phyloP scores from a whole-genome alignment of 2,113 vertebrate species.

The Hassar affinis region DNA sequence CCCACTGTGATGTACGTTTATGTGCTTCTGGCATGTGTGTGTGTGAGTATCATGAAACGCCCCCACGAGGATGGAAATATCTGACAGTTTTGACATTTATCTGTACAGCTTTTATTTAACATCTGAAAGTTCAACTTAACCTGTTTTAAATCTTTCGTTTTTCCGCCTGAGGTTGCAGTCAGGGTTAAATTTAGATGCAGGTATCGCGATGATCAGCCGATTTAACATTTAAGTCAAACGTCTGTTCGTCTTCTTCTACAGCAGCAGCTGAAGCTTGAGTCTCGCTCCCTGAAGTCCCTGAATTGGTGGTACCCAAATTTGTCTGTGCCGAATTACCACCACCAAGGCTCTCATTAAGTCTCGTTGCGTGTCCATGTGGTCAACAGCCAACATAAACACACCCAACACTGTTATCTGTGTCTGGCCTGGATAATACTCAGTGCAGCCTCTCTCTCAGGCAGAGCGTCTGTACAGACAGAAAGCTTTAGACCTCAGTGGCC shows the following conservation, averaged over 20 bases:
- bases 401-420: constrained; percentile 44
- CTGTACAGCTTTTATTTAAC: background rate
- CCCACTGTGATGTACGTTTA: constrained; percentile 27
- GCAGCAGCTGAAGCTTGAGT: constrained; percentile 42
- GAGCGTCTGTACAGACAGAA: constrained; percentile 10
- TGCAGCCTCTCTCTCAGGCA: background rate
- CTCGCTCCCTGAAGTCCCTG: constrained; percentile 63
- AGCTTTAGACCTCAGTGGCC: background rate
- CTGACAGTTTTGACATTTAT: background rate
- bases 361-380: constrained; percentile 38
- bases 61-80: background rate
- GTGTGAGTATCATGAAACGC: background rate
- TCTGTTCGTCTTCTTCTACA: constrained; percentile 6
- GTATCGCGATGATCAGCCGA: background rate
- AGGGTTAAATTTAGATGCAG: background rate
- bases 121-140: no score
- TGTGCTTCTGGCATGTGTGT: background rate
- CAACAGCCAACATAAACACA: constrained; percentile 44
- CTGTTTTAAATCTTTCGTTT: background rate
- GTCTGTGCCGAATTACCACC: constrained; percentile 64
- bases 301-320: constrained; percentile 65
- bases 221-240: background rate
- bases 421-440: constrained; percentile 31
- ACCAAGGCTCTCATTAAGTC: constrained; percentile 69
- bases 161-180: background rate